Conservation (phyloP, 1,140 invertebrate species). For the Drosophila nasuta region DNA sequence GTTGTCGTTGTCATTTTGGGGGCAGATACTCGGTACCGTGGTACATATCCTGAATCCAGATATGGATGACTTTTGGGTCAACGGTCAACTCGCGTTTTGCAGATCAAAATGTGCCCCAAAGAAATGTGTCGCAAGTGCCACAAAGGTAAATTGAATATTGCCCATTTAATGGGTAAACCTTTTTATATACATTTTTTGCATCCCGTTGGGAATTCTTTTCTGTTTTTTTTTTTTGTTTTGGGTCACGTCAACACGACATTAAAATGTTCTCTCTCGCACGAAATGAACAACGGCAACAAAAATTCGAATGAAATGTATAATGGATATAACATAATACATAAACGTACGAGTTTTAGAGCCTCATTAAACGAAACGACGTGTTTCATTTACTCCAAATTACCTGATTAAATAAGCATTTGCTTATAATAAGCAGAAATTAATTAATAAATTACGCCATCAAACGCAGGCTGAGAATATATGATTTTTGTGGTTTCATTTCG, state of each 20-base stretch:
- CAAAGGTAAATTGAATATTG: conserved; percentile 53
- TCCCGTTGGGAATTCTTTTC: conserved; percentile 13
- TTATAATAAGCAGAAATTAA: not conserved
- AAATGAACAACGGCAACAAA: conserved; percentile 2
- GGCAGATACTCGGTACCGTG: conserved; percentile 5
- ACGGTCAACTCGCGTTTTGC: not conserved
- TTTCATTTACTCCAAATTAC: conserved; percentile 8
- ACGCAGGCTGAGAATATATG: not conserved
- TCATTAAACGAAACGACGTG: conserved; percentile 27
- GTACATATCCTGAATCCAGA: conserved; percentile 7
- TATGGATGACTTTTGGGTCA: conserved; percentile 28
- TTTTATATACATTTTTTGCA: conserved; percentile 19
- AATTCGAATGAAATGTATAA: conserved; percentile 30
- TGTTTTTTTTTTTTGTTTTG: not conserved
- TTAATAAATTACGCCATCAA: not conserved
- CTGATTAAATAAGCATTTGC: conserved; percentile 11
- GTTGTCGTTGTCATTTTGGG: conserved; percentile 16
- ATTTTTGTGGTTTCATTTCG: not conserved
- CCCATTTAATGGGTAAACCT: conserved; percentile 28
- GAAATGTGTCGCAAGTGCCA: conserved; percentile 31
- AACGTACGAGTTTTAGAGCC: conserved; percentile 21
- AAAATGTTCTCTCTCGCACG: conserved; percentile 29
- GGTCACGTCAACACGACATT: conserved; percentile 31
- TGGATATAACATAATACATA: not conserved
- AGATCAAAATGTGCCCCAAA: conserved; percentile 8